These are phyloP conservation scores for Adelosebastes latens DNA, from an alignment of 2,797 vertebrate genomes.

Conservation along the genomic window DNA sequence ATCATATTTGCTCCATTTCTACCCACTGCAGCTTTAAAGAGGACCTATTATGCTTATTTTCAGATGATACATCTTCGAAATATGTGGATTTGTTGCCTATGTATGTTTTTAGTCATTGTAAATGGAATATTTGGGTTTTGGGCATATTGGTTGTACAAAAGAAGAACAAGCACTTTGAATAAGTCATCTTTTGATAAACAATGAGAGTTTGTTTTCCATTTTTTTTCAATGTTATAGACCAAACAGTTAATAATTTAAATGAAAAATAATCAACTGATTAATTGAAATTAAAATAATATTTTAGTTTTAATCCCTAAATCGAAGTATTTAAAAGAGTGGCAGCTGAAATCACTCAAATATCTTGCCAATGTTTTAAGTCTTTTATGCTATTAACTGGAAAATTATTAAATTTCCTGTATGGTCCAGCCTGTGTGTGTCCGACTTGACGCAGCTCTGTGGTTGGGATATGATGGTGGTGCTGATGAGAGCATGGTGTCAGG, in stretches of 20 bases:
- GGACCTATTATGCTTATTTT: no score
- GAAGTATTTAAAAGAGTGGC: not conserved
- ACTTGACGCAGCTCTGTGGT: constrained; percentile 47
- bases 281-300: not conserved
- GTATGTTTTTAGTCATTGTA: not conserved
- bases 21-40: no score
- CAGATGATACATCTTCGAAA: no score
- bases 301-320: not conserved
- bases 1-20: no score
- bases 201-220: no score
- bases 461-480: constrained; percentile 66
- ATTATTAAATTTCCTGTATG: constrained; percentile 37
- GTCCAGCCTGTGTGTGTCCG: not conserved
- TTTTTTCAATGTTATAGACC: not conserved
- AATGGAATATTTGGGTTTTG: not conserved
- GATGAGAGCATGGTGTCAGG: constrained; percentile 67
- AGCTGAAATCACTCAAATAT: not conserved
- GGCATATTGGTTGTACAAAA: not conserved
- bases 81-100: no score
- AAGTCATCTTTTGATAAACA: not conserved
- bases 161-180: not conserved
- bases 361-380: not conserved
- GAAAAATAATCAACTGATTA: not conserved
- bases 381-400: not conserved
- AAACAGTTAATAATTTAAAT: not conserved